Base-by-base conservation (phyloP, 1,140 invertebrate genomes). In the Zeugodacus cucurbitae region DNA sequence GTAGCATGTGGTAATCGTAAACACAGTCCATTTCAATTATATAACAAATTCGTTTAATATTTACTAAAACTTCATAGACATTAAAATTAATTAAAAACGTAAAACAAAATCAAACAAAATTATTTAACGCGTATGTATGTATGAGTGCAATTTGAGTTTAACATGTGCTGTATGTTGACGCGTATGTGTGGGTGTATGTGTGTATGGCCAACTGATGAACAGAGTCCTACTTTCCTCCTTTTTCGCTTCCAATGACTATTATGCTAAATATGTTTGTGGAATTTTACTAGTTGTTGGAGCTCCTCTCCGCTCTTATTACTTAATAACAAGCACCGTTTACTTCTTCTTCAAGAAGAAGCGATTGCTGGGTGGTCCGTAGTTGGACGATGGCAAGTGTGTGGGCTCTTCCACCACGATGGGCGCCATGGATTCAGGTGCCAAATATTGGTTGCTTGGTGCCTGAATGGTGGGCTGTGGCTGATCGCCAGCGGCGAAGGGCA, bases 271-370 rank as follows among this genome's bases (percentile, higher is more conserved):
- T 22, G 22, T 37, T 70, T 34, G n/a, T 74, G 14, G 2, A 82
- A 82, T 29, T 82, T 82, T 48, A 48, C 74, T 82, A 48, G 22
- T 26, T 82, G 0, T 10, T 82, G n/a, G 74, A 82, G 74, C 41
- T 2, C 32, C n/a, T 17, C 20, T 5, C 0, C 8, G 70, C 70
- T 74, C 70, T 91, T 91, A 26, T 91, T 87, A 88, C 29, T 74
- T 17, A 54, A 17, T 11, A 54, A 17, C 48, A 3, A 54, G 20
- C 64, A 29, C 1, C 17, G 10, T 41, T 82, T 48, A 82, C 41
- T 82, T 82, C 74, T 91, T 93, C 91, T 93, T 92, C 44, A 93
- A 87, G 88, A 91, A 93, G 88, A 90, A 93, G 59, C 91, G 92
- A 20, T 74, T 37, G 88, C 89, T 91, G 88, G 92, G 92, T 34